Evolutionary conservation across 2,888 invertebrate genomes (phyloP).

Genomic region (Diaperis boleti): DNA sequence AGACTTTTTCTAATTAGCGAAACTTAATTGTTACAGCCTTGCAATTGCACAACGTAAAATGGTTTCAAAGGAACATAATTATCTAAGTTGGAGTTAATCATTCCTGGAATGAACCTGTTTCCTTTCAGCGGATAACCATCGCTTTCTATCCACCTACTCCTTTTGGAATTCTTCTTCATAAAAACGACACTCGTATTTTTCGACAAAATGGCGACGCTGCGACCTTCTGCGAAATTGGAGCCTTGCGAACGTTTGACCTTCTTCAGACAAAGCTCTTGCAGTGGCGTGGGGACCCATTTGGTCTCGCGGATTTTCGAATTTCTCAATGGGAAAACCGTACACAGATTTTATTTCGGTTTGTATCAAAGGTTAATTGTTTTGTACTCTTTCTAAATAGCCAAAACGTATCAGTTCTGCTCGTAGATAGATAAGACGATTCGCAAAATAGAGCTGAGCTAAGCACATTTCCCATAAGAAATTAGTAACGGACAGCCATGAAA

Average conservation of each 20-base stretch:
- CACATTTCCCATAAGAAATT: no score
- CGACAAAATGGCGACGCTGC: neutral
- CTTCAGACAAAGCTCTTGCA: conserved; percentile 13
- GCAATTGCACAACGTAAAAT: conserved; percentile 15
- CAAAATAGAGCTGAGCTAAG: no score
- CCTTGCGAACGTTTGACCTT: conserved; percentile 25
- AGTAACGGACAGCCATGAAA: no score
- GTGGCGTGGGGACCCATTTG: no score
- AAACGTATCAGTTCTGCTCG: no score
- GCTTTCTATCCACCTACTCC: conserved; percentile 26
- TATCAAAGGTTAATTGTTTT: no score
- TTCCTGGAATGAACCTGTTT: conserved; percentile 40
- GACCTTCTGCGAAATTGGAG: conserved; percentile 27
- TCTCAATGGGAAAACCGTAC: no score
- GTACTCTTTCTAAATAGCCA: no score
- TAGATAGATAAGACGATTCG: no score
- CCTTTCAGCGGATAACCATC: conserved; percentile 32
- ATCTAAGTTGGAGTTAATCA: conserved; percentile 29
- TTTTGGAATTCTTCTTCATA: neutral
- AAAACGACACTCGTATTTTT: neutral
- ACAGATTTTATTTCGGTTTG: no score
- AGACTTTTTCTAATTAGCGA: conserved; percentile 12
- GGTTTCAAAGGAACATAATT: conserved; percentile 36
- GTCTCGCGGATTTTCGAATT: no score
- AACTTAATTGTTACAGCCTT: conserved; percentile 23